Evolutionary conservation across 2,113 vertebrate species (phyloP).

Genomic region (Rousettus leschenaultii): DNA sequence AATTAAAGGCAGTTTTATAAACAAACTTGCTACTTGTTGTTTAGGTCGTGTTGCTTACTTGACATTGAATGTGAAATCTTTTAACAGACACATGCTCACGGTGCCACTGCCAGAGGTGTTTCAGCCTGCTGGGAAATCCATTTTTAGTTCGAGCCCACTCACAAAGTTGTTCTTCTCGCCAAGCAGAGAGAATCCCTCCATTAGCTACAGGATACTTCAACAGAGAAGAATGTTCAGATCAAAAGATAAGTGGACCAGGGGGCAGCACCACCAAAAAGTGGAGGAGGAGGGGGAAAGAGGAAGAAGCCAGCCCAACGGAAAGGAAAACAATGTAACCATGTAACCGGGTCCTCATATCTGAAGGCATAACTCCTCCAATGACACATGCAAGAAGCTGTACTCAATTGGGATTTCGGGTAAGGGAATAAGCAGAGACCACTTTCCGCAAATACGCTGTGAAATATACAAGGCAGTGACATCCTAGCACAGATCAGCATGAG

Average conservation of each 20-base stretch:
- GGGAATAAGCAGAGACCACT: background rate
- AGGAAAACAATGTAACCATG: background rate
- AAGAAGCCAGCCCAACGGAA: background rate
- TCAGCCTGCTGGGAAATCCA: background rate
- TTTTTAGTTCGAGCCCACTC: background rate
- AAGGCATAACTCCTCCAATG: background rate
- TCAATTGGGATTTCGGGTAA: background rate
- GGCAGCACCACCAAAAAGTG: background rate
- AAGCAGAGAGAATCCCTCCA: background rate
- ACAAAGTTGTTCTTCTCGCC: background rate
- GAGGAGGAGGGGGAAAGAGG: background rate
- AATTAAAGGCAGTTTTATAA: conserved; percentile 13
- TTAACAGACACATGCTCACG: background rate
- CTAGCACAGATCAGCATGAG: conserved; percentile 1
- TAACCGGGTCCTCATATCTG: background rate
- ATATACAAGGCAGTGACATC: background rate
- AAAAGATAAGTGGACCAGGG: background rate
- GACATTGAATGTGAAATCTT: background rate
- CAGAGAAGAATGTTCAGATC: background rate
- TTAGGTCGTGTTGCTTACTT: background rate
- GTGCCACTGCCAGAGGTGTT: background rate
- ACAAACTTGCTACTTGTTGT: background rate
- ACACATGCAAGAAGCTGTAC: rapidly evolving
- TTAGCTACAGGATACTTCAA: background rate
- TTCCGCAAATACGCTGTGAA: background rate